Base-by-base conservation (phyloP, 2,797 vertebrate genomes). In the Champsocephalus gunnari region DNA sequence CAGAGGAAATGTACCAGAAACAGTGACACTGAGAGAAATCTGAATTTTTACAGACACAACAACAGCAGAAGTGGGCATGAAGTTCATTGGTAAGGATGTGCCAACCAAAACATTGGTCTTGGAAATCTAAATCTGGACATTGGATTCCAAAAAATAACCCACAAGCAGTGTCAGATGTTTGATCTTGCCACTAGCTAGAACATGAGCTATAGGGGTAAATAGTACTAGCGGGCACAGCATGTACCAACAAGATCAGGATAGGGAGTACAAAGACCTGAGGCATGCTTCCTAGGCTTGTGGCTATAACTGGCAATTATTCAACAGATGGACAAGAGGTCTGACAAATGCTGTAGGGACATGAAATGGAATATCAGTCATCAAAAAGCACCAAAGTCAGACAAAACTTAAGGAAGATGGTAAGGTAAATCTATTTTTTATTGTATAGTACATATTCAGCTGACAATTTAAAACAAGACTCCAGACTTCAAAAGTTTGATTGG, bases 261-360 rank as follows among this genome's bases (percentile, higher is more conserved):
- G 43, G 51, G 38, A 59, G 17, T 32, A 60, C 28, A 70, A 55
- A 60, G 38, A 64, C 59, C 48, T n/a, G 13, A 49, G 60, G 60
- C 43, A 70, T 56, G 50, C 17, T 54, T 19, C 0, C 14, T 43
- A 21, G 12, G 13, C 47, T 53, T 47, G 28, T 53, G 14, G 9
- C 41, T 64, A 43, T 14, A 64, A 6, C 53, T 41, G 48, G 24
- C n/a, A 5, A 24, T 24, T 12, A 24, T 71, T 41, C 17, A 53
- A 51, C 21, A 63, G 12, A 51, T 58, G 32, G 24, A 16, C 24
- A 48, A 13, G 0, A 62, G 34, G 34, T 13, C 17, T 44, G 17
- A 13, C 34, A 6, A 2, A 9, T 38, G 9, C 8, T 7, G 24
- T 3, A 4, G 43, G 9, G 1, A 43, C 41, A 32, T 14, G 12